Evolutionary conservation across 2,797 vertebrate genomes (phyloP).

Genomic region (Allobates femoralis): DNA sequence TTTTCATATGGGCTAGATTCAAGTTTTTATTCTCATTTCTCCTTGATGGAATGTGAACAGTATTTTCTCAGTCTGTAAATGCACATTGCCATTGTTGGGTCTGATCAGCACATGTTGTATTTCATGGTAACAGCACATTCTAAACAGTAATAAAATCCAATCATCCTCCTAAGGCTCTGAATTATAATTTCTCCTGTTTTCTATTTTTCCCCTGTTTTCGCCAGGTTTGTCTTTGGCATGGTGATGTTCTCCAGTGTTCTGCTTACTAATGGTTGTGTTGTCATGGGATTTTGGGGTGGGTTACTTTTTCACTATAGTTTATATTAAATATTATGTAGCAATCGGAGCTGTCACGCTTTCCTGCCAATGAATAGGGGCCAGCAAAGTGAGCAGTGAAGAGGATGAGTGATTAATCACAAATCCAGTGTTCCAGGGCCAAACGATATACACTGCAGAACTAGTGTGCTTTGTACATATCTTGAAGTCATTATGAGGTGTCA

Average conservation of each 20-base stretch:
- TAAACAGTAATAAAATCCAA: conserved; percentile 34
- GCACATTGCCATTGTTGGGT: background rate
- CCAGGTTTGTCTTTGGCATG: conserved; percentile 41
- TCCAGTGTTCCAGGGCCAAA: conserved; percentile 17
- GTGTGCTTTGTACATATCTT: conserved; percentile 18
- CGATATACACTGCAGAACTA: conserved; percentile 14
- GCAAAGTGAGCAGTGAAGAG: conserved; percentile 33
- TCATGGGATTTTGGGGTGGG: conserved; percentile 44
- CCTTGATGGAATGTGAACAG: background rate
- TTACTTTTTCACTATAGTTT: conserved; percentile 47
- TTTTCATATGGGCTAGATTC: background rate
- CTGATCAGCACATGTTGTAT: background rate
- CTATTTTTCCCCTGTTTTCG: conserved; percentile 22
- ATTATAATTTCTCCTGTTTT: conserved; percentile 14
- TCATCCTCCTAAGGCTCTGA: conserved; percentile 4
- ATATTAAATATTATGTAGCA: conserved; percentile 42
- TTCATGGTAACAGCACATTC: conserved; percentile 32
- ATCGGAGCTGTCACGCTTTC: conserved; percentile 29
- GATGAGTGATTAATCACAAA: conserved; percentile 46
- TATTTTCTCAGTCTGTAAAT: background rate
- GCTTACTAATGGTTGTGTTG: conserved; percentile 37
- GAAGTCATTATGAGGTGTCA: conserved; percentile 41
- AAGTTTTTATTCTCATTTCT: background rate
- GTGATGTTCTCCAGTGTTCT: conserved; percentile 9
- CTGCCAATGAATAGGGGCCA: conserved; percentile 41